Evolutionary conservation across 2,888 invertebrate genomes (phyloP), one percentile per base, ranked within the genome.

Genomic region (Tenthredo distinguenda): DNA sequence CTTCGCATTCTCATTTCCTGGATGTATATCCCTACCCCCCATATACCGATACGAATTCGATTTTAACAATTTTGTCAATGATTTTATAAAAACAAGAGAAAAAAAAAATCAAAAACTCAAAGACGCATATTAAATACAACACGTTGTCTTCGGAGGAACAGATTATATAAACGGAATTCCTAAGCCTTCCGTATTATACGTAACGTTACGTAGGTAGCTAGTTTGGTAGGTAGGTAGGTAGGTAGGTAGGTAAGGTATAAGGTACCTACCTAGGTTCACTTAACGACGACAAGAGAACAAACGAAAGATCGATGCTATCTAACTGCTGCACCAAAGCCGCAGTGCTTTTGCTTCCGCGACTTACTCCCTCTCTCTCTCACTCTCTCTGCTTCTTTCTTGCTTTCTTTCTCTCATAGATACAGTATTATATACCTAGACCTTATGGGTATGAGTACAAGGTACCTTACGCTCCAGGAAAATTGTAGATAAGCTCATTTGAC

Each of bases 261-360:
- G 7, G n/a, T 55, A 55, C 55, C n/a, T 55, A 55, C 55, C 55
- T 55, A 55, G n/a, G 43, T 74, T 74, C 40, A 40, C 72, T 74
- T 74, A 74, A 79, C 55, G 79, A 79, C 50, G 55, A 79, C 55
- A 79, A 55, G 79, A 79, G 58, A 79, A 79, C 79, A 79, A 79
- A 58, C 79, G 79, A 79, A 79, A 79, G 79, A 79, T 79, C 79
- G 79, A 79, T 79, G n/a, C n/a, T 79, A 79, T 79, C 79, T 79
- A 37, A 58, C 58, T 79, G 58, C 79, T 37, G 37, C 58, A 21
- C 10, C n/a, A 37, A 34, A n/a, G n/a, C n/a, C 21, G 47, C 74
- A 40, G 47, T 12, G 21, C 43, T 47, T 72, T 74, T 47, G 74
- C 74, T 74, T 74, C 74, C 74, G 74, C 47, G 43, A 74, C 47